These are phyloP conservation scores for Sylvilagus floridanus DNA, from an alignment of 2,797 vertebrate genomes.

Conservation along the genomic window DNA sequence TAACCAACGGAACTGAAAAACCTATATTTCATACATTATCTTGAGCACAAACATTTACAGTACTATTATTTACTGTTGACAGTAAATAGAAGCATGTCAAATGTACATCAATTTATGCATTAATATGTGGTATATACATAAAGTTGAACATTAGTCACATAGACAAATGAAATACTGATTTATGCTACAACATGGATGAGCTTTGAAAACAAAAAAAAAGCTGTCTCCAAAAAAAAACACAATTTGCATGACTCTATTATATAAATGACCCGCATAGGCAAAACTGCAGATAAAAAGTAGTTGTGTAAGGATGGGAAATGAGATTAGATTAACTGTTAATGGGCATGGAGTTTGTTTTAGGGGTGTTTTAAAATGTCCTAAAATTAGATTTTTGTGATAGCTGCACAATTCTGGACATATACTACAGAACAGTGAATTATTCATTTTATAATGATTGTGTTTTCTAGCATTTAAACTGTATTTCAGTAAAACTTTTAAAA, in stretches of 20 bases:
- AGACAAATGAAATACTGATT: background rate
- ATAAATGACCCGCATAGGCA: background rate
- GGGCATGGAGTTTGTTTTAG: background rate
- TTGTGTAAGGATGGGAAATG: background rate
- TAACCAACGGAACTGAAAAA: background rate
- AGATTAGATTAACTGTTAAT: background rate
- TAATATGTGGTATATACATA: background rate
- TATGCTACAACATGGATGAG: too few species aligned
- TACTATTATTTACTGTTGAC: background rate
- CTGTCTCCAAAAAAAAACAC: background rate
- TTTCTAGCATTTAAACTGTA: background rate
- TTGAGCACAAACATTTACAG: background rate
- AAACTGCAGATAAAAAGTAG: background rate
- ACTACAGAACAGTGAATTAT: background rate
- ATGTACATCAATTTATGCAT: background rate
- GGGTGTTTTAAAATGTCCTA: slow-evolving; percentile 32
- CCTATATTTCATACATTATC: background rate
- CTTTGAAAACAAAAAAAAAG: background rate
- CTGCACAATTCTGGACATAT: background rate
- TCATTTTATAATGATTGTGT: background rate
- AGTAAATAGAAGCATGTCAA: background rate
- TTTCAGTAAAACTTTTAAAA: background rate
- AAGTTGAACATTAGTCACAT: background rate
- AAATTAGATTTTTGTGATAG: background rate
- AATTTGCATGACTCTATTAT: background rate